Evolutionary conservation across 2,113 vertebrate species (phyloP).

Genomic region (Sylvia atricapilla): DNA sequence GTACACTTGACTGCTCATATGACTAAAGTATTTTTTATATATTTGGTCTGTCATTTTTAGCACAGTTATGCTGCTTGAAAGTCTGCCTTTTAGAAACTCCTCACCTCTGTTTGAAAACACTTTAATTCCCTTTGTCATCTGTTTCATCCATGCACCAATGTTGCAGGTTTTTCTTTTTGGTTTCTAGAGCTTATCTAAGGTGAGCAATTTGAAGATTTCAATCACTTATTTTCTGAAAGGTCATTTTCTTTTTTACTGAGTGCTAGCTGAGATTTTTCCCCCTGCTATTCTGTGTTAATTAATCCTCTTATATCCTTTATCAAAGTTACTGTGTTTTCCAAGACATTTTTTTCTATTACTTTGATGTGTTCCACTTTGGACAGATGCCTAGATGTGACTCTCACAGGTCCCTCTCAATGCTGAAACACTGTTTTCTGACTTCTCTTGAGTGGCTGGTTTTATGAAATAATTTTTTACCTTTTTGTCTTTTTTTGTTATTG

Average conservation of each 20-base stretch:
- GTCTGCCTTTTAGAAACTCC: background rate
- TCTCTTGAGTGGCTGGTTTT: background rate
- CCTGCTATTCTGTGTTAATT: background rate
- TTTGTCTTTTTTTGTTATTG: background rate
- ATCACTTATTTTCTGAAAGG: slow-evolving; percentile 1
- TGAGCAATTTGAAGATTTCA: slow-evolving; percentile 12
- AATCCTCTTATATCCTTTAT: slow-evolving; percentile 11
- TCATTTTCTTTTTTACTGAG: background rate
- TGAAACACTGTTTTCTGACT: background rate
- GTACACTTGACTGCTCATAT: background rate
- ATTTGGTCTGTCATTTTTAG: background rate
- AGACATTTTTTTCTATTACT: background rate
- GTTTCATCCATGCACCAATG: background rate
- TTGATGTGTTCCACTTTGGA: background rate
- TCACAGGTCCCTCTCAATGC: background rate
- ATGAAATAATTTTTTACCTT: background rate
- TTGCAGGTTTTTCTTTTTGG: background rate
- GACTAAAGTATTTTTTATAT: background rate
- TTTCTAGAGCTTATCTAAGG: slow-evolving; percentile 7
- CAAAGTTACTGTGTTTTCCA: background rate
- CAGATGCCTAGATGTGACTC: background rate
- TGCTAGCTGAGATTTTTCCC: background rate
- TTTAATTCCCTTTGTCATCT: background rate
- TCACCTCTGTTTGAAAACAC: background rate
- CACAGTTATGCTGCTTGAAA: background rate